These are phyloP conservation scores for Tauraco hartlaubi DNA, from an alignment of 2,797 vertebrate species.

Conservation along the genomic window DNA sequence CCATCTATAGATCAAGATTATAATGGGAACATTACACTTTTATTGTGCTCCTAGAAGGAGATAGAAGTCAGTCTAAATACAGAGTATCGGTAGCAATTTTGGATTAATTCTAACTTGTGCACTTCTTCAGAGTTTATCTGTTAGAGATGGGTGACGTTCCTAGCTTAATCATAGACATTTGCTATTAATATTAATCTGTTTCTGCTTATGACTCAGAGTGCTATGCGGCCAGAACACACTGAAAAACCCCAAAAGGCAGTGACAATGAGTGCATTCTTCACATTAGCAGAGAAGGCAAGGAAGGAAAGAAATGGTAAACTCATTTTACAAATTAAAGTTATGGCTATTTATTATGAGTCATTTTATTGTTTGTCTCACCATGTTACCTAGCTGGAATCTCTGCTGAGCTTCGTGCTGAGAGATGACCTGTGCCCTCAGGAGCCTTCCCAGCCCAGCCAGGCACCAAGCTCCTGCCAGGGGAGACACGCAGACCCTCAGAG, in stretches of 20 bases:
- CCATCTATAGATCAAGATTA: not conserved
- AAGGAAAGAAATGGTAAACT: not conserved
- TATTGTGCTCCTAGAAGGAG: not conserved
- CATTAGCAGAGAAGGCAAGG: not conserved
- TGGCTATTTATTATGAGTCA: not conserved
- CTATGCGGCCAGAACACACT: conserved; percentile 17
- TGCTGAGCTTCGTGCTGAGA: not conserved
- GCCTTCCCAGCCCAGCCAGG: not conserved
- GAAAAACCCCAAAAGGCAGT: not conserved
- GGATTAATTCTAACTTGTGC: not conserved
- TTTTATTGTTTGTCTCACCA: not conserved
- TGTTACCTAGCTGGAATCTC: not conserved
- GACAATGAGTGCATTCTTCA: conserved; percentile 17
- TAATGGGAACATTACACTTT: not conserved
- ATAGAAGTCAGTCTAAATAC: not conserved
- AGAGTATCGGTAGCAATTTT: not conserved
- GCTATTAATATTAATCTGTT: conserved; percentile 25
- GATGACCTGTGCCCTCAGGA: not conserved
- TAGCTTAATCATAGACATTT: conserved; percentile 14
- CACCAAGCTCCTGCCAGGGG: accelerated
- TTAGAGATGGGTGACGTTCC: not conserved
- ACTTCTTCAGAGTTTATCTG: conserved; percentile 23
- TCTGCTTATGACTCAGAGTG: conserved; percentile 33
- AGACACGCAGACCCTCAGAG: not conserved
- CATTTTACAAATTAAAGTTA: not conserved